Percentiles rank a stretch among this genome's conserved stretches.
These are phyloP conservation scores for Phyllostomus discolor DNA, from an alignment of 2,113 vertebrate genomes.

Conservation along the genomic window DNA sequence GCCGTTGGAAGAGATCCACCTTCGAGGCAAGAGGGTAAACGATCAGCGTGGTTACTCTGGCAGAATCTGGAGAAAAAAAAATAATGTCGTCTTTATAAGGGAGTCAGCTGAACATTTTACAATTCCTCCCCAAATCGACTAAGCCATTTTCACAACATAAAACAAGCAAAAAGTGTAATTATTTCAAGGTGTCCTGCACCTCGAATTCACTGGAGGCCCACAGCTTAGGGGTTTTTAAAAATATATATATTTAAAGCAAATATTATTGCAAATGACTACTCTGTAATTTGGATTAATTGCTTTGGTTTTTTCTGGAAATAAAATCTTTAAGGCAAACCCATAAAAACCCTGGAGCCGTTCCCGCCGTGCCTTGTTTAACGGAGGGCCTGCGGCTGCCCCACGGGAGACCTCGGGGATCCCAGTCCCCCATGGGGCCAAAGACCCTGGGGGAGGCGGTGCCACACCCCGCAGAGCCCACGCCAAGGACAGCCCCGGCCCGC, in stretches of 20 bases:
- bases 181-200: conserved; percentile 72
- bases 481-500: neutral
- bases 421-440: neutral
- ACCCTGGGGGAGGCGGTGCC: neutral
- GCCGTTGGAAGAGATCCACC: conserved; percentile 9
- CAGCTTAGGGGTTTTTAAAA: conserved; percentile 69
- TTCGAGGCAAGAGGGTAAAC: neutral
- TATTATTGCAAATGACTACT: conserved; percentile 76
- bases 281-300: conserved; percentile 79
- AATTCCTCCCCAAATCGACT: conserved; percentile 35
- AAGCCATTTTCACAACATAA: conserved; percentile 72
- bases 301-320: conserved; percentile 74
- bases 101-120: conserved; percentile 46
- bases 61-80: conserved; percentile 42
- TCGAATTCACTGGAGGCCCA: conserved; percentile 44
- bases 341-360: conserved; percentile 56
- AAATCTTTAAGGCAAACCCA: conserved; percentile 74
- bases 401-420: neutral
- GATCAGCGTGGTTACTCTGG: conserved; percentile 15
- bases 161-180: conserved; percentile 66
- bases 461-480: neutral
- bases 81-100: neutral
- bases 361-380: neutral
- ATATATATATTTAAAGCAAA: conserved; percentile 77
- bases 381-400: neutral